A percentile compares a stretch with the other conserved stretches of the same genome.
phyloP scores from a whole-genome alignment of 35 echinoderm and acorn worm species.

The Holothuria glaberrima region DNA sequence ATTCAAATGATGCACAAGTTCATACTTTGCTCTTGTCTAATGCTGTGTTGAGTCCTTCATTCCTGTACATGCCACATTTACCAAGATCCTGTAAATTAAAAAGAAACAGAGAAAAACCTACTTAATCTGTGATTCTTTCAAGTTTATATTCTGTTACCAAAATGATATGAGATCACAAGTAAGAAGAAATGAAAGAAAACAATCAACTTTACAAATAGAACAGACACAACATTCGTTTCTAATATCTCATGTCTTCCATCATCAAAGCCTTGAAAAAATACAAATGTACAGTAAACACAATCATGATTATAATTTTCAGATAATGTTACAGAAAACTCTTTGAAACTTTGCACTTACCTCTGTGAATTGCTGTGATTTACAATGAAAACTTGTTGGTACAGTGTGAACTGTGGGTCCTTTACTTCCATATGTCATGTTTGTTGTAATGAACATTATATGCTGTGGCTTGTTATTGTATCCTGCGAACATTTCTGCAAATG shows the following conservation, averaged over 20 bases:
- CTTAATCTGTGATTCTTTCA: neutral
- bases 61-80: constrained; percentile 93
- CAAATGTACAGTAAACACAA: no score
- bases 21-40: constrained; percentile 75
- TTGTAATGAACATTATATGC: constrained; percentile 90
- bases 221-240: no score
- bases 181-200: no score
- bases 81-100: constrained; percentile 76
- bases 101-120: constrained; percentile 17
- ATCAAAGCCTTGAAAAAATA: no score
- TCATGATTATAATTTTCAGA: no score
- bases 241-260: no score
- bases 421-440: constrained; percentile 84
- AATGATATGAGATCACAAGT: no score
- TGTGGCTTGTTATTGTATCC: constrained; percentile 92
- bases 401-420: constrained; percentile 87
- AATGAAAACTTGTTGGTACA: constrained; percentile 89
- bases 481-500: constrained; percentile 78
- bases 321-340: no score
- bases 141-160: neutral
- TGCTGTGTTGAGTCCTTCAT: constrained; percentile 85
- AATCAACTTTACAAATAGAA: no score
- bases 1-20: neutral
- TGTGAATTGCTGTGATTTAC: constrained; percentile 92
- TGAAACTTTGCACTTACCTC: constrained; percentile 62